Conservation (phyloP, 2,888 invertebrate species). For the Myopa tessellatipennis region DNA sequence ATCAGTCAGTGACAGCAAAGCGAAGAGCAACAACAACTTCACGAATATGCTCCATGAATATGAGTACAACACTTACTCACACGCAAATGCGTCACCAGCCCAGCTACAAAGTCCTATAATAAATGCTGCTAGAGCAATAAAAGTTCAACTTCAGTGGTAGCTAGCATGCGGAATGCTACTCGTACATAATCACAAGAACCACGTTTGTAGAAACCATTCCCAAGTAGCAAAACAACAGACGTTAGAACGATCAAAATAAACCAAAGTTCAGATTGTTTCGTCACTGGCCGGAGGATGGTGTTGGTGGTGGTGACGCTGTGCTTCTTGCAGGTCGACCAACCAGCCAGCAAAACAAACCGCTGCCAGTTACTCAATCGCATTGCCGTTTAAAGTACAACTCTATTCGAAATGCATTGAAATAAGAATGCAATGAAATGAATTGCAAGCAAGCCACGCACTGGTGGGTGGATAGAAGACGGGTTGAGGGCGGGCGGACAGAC, state of each 20-base stretch:
- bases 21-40: conserved; percentile 3
- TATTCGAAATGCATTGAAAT: conserved; percentile 14
- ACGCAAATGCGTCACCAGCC: background rate
- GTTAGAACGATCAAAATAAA: conserved; percentile 42
- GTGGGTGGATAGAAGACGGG: background rate
- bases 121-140: background rate
- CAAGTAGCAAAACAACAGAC: conserved; percentile 33
- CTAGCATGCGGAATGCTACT: background rate
- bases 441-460: background rate
- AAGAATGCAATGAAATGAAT: conserved; percentile 6
- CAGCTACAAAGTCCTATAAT: background rate
- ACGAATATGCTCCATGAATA: background rate
- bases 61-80: no score
- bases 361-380: conserved; percentile 40
- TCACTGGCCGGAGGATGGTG: conserved; percentile 49
- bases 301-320: conserved; percentile 37
- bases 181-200: background rate
- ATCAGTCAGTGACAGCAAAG: background rate
- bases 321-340: conserved; percentile 49
- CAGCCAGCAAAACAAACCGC: background rate
- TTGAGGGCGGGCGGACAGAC: no score
- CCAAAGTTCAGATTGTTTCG: conserved; percentile 53
- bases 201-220: background rate
- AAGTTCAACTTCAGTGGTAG: background rate
- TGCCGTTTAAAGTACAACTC: conserved; percentile 22